These are phyloP conservation scores for Zaprionus nigranus DNA, from an alignment of 1,140 invertebrate species.

Conservation along the genomic window DNA sequence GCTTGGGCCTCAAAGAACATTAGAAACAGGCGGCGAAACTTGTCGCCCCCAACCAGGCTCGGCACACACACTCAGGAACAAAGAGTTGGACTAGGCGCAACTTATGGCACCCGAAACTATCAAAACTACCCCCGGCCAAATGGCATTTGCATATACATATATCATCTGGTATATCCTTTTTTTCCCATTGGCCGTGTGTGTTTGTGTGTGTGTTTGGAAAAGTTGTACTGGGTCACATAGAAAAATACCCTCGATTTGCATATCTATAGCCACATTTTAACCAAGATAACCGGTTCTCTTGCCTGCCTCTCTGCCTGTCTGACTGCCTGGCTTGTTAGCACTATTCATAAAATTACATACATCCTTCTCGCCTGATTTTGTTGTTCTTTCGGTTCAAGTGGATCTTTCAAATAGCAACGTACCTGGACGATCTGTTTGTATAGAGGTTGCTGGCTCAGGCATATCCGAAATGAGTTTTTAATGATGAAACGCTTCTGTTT, in stretches of 20 bases:
- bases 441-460: background rate
- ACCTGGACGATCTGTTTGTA: slow-evolving; percentile 19
- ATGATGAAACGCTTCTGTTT: slow-evolving; percentile 43
- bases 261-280: slow-evolving; percentile 47
- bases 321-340: slow-evolving; percentile 48
- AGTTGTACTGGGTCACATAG: slow-evolving; percentile 48
- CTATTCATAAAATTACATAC: slow-evolving; percentile 20
- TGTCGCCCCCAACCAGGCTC: slow-evolving; percentile 46
- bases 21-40: slow-evolving; percentile 74
- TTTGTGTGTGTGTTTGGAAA: slow-evolving; percentile 53
- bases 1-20: slow-evolving; percentile 73
- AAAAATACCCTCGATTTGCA: slow-evolving; percentile 56
- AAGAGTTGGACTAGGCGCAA: slow-evolving; percentile 17
- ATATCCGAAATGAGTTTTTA: slow-evolving; percentile 44
- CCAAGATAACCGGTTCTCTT: slow-evolving; percentile 62
- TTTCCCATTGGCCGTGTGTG: slow-evolving; percentile 27
- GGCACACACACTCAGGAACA: background rate
- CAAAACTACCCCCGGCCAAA: slow-evolving; percentile 40
- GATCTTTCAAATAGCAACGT: background rate
- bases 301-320: too few species aligned
- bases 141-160: slow-evolving; percentile 76
- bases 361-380: slow-evolving; percentile 26
- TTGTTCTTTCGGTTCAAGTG: slow-evolving; percentile 34
- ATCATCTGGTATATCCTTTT: slow-evolving; percentile 73
- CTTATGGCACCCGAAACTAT: slow-evolving; percentile 46